Evolutionary conservation across 2,113 vertebrate species (phyloP).

Genomic region (Equus przewalskii): DNA sequence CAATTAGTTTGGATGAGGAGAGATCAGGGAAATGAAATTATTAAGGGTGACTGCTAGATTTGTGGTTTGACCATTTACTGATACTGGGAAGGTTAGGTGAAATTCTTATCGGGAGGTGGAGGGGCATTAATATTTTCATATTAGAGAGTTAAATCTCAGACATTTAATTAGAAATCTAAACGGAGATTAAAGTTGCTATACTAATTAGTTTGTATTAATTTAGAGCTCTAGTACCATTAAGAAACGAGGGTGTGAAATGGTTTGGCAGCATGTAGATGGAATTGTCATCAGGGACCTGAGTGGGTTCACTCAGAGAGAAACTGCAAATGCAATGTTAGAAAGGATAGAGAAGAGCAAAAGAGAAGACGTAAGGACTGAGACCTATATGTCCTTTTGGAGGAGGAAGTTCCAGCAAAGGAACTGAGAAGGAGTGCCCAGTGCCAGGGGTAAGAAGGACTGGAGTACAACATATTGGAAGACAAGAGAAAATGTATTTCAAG

Average conservation of each 20-base stretch:
- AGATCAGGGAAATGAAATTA: not conserved
- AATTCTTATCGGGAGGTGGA: not conserved
- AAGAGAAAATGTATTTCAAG: not conserved
- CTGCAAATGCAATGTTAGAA: not conserved
- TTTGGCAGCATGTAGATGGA: not conserved
- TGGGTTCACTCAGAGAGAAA: not conserved
- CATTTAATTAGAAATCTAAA: not conserved
- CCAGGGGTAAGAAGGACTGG: not conserved
- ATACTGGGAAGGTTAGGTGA: not conserved
- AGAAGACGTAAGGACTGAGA: not conserved
- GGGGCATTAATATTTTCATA: not conserved
- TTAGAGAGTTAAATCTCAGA: not conserved
- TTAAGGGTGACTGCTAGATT: not conserved
- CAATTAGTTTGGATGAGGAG: not conserved
- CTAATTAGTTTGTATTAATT: not conserved
- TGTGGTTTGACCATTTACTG: not conserved
- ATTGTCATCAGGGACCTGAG: not conserved
- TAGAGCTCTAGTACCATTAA: not conserved
- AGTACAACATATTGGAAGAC: fast-evolving
- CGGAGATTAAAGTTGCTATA: not conserved
- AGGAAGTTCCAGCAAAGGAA: not conserved
- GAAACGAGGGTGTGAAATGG: not conserved
- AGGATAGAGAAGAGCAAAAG: not conserved
- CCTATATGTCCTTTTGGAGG: not conserved
- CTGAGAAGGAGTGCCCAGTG: not conserved